A percentile compares a stretch with the other conserved stretches of the same genome.
Conservation (phyloP, 64 coral and sea anemone genomes). For the Acropora yongei region DNA sequence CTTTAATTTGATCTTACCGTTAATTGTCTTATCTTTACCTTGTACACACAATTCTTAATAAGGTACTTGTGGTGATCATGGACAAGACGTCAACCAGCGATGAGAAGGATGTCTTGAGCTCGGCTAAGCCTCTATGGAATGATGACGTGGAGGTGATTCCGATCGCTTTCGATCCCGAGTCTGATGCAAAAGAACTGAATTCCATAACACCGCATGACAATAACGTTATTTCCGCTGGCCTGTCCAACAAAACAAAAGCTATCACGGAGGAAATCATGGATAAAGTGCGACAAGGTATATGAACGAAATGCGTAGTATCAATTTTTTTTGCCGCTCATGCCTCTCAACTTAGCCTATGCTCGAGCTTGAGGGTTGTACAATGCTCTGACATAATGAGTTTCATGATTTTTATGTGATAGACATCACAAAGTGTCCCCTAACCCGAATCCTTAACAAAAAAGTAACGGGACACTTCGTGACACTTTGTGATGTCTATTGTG, state of each 20-base stretch:
- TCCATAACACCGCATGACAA: constrained; percentile 55
- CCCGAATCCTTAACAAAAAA: too few relatives aligned
- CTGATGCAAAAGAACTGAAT: constrained; percentile 45
- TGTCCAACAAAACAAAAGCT: constrained; percentile 32
- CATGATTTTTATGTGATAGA: too few relatives aligned
- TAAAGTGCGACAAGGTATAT: constrained; percentile 73
- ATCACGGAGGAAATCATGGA: constrained; percentile 67
- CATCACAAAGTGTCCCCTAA: too few relatives aligned
- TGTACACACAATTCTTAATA: not conserved
- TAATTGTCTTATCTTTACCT: too few relatives aligned
- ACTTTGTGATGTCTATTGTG: too few relatives aligned
- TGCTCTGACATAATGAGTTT: too few relatives aligned
- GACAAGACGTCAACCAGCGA: constrained; percentile 82
- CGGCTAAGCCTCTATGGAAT: constrained; percentile 44
- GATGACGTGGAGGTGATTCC: constrained; percentile 67
- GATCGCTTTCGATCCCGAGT: constrained; percentile 57
- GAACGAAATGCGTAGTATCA: not conserved
- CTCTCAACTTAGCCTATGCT: too few relatives aligned
- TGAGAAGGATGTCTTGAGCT: constrained; percentile 48
- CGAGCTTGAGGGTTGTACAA: too few relatives aligned
- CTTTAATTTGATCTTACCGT: too few relatives aligned
- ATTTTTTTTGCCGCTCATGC: too few relatives aligned
- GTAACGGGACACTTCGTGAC: too few relatives aligned
- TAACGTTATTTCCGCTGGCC: constrained; percentile 59
- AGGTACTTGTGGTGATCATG: constrained; percentile 89